A percentile compares a stretch with the other conserved stretches of the same genome.
These are phyloP conservation scores for Cactoblastis cactorum DNA, from an alignment of 2,888 invertebrate species.

Conservation along the genomic window DNA sequence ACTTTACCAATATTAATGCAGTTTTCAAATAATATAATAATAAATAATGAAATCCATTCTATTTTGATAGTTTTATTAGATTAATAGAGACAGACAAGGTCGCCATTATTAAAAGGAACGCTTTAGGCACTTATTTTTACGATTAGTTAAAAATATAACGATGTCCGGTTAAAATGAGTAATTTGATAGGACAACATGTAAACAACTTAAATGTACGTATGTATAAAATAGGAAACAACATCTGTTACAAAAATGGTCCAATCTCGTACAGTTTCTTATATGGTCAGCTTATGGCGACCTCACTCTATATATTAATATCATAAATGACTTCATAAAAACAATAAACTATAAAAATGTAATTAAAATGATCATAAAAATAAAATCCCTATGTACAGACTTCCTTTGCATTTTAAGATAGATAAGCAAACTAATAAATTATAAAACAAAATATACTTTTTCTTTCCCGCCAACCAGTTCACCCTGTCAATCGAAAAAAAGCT, in stretches of 20 bases:
- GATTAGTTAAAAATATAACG: neutral
- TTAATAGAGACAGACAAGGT: neutral
- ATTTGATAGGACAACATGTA: neutral
- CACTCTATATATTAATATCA: neutral
- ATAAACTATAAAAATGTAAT: neutral
- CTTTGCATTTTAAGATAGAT: slow-evolving; percentile 18
- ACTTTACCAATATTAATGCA: too few relatives aligned
- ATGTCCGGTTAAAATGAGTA: neutral
- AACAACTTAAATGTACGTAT: neutral
- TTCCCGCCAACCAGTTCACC: slow-evolving; percentile 33
- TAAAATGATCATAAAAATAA: slow-evolving; percentile 8
- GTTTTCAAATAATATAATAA: too few relatives aligned
- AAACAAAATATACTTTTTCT: slow-evolving; percentile 21
- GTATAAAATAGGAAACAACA: neutral
- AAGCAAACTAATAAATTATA: slow-evolving; percentile 22
- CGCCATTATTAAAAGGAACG: neutral
- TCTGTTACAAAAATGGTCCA: neutral
- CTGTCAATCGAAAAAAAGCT: slow-evolving; percentile 29
- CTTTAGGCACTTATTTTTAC: neutral
- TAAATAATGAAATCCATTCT: too few relatives aligned
- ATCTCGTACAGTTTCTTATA: neutral
- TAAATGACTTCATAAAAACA: neutral
- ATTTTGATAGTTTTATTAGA: too few relatives aligned
- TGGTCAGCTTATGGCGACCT: neutral
- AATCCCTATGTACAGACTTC: slow-evolving; percentile 18